phyloP scores from a whole-genome alignment of 2,888 invertebrate genomes.

The Megaustenia siamemsis region DNA sequence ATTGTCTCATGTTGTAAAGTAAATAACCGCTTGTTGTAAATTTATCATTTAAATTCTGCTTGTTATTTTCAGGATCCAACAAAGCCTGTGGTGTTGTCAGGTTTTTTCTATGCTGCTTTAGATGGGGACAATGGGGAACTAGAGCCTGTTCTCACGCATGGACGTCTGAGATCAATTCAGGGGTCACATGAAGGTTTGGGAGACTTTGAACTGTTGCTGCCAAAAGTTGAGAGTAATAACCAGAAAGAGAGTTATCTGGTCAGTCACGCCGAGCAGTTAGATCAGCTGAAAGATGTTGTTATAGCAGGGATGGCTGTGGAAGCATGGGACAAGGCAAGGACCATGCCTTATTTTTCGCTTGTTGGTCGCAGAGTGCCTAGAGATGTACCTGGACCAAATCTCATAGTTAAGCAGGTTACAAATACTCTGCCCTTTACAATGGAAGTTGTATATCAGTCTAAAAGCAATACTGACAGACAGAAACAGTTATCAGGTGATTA shows the following conservation, averaged over 20 bases:
- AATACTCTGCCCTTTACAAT: conserved; percentile 87
- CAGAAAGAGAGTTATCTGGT: conserved; percentile 72
- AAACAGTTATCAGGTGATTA: conserved; percentile 71
- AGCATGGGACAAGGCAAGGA: conserved; percentile 73
- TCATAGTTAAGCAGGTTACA: conserved; percentile 79
- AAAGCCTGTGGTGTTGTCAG: conserved; percentile 70
- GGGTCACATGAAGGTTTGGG: conserved; percentile 90
- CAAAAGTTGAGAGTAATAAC: conserved; percentile 71
- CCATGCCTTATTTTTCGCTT: conserved; percentile 70
- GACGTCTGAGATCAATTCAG: conserved; percentile 83
- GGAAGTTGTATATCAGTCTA: conserved; percentile 90
- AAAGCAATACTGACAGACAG: conserved; percentile 82
- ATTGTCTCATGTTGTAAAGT: too few relatives aligned
- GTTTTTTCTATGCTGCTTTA: conserved; percentile 81
- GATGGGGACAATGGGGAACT: conserved; percentile 82
- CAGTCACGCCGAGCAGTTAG: conserved; percentile 69
- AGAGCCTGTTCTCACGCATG: conserved; percentile 69
- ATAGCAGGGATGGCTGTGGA: conserved; percentile 70
- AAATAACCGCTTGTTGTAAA: background rate
- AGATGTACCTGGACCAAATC: conserved; percentile 78
- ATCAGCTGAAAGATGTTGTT: conserved; percentile 74
- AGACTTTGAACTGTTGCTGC: conserved; percentile 86
- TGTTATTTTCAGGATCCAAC: conserved; percentile 63
- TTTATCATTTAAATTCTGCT: conserved; percentile 2
- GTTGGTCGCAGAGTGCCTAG: conserved; percentile 73